Conservation (phyloP, 2,113 vertebrate genomes). For the Acanthochromis polyacanthus region DNA sequence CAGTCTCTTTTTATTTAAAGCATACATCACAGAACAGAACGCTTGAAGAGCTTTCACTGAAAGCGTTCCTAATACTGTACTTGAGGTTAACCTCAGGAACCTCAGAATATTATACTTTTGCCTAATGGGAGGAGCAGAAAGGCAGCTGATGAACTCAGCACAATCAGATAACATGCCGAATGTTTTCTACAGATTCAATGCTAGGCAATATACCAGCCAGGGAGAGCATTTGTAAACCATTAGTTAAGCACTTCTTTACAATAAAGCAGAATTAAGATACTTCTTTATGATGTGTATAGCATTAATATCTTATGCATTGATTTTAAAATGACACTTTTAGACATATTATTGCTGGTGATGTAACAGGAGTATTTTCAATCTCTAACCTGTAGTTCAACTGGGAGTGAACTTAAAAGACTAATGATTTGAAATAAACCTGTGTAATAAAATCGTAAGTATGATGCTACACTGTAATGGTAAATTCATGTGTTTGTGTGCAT, state of each 20-base stretch:
- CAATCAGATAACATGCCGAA: conserved; percentile 32
- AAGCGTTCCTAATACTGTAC: conserved; percentile 9
- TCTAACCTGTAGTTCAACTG: background rate
- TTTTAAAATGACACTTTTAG: background rate
- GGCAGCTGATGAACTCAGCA: conserved; percentile 9
- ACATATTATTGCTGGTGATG: background rate
- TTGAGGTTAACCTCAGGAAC: conserved; percentile 24
- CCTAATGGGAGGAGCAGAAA: conserved; percentile 35
- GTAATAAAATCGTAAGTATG: background rate
- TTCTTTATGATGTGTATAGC: background rate
- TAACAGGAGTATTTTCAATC: background rate
- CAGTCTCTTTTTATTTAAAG: conserved; percentile 29
- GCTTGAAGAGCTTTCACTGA: conserved; percentile 15
- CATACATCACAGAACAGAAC: background rate
- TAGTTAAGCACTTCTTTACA: conserved; percentile 18
- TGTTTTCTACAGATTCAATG: conserved; percentile 64
- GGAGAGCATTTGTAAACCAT: conserved; percentile 18
- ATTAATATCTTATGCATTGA: background rate
- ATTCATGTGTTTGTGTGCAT: too few species aligned
- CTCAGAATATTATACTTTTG: conserved; percentile 34
- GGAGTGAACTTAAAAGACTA: background rate
- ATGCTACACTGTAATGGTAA: background rate
- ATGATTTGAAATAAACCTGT: background rate
- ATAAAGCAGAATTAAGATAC: conserved; percentile 7
- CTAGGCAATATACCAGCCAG: background rate